Evolutionary conservation across 1,140 invertebrate genomes (phyloP), one percentile per base, ranked within the genome.

Genomic region (Drosophila asahinai): DNA sequence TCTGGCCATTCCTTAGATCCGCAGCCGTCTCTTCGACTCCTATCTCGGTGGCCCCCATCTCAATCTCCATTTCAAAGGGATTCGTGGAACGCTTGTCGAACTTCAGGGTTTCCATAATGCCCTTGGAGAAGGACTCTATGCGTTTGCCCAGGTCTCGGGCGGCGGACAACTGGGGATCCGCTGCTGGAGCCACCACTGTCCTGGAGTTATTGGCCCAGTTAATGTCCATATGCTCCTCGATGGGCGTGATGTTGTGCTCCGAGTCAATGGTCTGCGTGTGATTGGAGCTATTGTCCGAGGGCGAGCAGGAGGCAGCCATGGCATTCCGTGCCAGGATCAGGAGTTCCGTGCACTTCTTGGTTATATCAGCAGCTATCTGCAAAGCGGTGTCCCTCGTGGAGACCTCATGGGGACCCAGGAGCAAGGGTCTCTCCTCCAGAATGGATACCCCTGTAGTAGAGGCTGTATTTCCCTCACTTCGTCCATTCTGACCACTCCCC

Each of bases 341-440:
- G 30, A 97, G 93, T 81, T 97, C 96, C 1, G 95, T 95, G n/a
- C 95, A 95, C 17, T 96, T 95, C 71, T 95, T 95, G 43, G 97
- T 95, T 47, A 98, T 96, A 12, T 96, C 95, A 3, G 95, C 94
- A 30, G 96, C 95, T 91, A 97, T 93, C 36, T 93, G 91, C n/a
- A 93, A 45, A 2, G 92, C 92, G 3, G 92, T 93, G 17, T 93
- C 92, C 7, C 92, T 33, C 0, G 91, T 92, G 6, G 91, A 92
- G 0, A 92, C 70, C 71, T 93, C 92, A 14, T 64, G 91, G 8
- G 72, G 42, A 2, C 64, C 63, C 7, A 59, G 19, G 4, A 72
- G 52, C 65, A 86, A 15, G 15, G 14, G 64, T 47, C 54, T 49
- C 64, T 43, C 67, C 47, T 61, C 65, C 40, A 47, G 49, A 2